These are phyloP conservation scores for Taenioides sp. DNA, from an alignment of 2,797 vertebrate species.

Conservation along the genomic window DNA sequence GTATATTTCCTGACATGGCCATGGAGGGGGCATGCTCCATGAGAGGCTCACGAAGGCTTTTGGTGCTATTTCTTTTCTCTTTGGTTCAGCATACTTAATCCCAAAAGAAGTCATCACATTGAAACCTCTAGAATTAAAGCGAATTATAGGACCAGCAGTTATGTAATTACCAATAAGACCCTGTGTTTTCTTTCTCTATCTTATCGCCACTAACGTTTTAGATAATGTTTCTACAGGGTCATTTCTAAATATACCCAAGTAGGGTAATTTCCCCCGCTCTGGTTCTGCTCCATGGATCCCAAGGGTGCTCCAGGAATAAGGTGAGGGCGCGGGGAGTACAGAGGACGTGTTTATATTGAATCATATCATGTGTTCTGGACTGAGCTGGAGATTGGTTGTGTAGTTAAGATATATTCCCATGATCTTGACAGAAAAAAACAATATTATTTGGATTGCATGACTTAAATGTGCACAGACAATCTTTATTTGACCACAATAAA, in stretches of 20 bases:
- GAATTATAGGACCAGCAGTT: slow-evolving; percentile 35
- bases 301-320: slow-evolving; percentile 19
- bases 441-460: slow-evolving; percentile 1
- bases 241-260: slow-evolving; percentile 49
- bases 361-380: slow-evolving; percentile 6
- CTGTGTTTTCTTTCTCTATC: slow-evolving; percentile 41
- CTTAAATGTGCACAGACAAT: slow-evolving; percentile 15
- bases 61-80: slow-evolving; percentile 24
- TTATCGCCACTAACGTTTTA: slow-evolving; percentile 44
- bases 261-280: slow-evolving; percentile 40
- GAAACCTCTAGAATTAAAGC: slow-evolving; percentile 20
- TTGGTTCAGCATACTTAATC: slow-evolving; percentile 26
- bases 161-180: slow-evolving; percentile 30
- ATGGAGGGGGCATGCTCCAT: not conserved
- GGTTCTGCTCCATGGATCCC: slow-evolving; percentile 19
- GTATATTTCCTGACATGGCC: not conserved
- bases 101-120: slow-evolving; percentile 27
- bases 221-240: slow-evolving; percentile 52
- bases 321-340: slow-evolving; percentile 10
- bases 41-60: slow-evolving; percentile 11
- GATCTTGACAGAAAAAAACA: slow-evolving; percentile 32
- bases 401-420: slow-evolving; percentile 12
- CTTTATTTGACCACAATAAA: slow-evolving; percentile 43
- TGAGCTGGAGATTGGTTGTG: slow-evolving; percentile 11
- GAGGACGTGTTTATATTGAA: slow-evolving; percentile 18